phyloP scores from a whole-genome alignment of 2,888 invertebrate species.

The Baronia brevicornis region DNA sequence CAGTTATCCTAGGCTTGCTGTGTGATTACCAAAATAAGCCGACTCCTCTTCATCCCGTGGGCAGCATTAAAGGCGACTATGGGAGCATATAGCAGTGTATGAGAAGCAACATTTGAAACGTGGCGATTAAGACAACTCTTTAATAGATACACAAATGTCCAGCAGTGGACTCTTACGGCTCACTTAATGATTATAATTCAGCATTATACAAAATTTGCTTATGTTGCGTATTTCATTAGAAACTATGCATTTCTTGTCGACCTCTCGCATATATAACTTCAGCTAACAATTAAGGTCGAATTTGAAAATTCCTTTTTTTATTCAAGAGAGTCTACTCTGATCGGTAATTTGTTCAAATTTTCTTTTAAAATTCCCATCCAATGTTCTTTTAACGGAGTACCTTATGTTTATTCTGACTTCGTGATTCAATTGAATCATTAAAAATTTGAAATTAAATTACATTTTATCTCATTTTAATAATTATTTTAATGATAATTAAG shows the following conservation, averaged over 20 bases:
- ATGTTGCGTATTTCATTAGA: slow-evolving; percentile 9
- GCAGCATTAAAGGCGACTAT: too few species aligned
- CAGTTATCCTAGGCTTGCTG: too few species aligned
- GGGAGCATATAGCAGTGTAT: too few species aligned
- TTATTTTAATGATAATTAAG: slow-evolving; percentile 25
- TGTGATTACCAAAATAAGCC: too few species aligned
- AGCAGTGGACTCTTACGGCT: too few species aligned
- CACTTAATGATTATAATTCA: too few species aligned
- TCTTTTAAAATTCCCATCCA: slow-evolving; percentile 54
- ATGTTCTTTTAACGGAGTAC: slow-evolving; percentile 65
- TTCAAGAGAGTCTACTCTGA: slow-evolving; percentile 37
- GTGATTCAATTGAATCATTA: slow-evolving; percentile 45
- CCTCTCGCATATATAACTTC: slow-evolving; percentile 27
- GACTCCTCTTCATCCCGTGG: too few species aligned
- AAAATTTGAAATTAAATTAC: slow-evolving; percentile 41
- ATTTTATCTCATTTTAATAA: slow-evolving; percentile 40
- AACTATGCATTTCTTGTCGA: slow-evolving; percentile 28
- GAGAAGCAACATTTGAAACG: too few species aligned
- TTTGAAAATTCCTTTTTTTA: slow-evolving; percentile 58
- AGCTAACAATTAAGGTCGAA: slow-evolving; percentile 65
- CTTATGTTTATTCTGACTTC: slow-evolving; percentile 59
- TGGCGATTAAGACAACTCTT: too few species aligned
- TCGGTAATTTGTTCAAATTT: slow-evolving; percentile 67
- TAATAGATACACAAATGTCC: too few species aligned
- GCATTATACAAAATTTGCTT: too few species aligned